Base-by-base conservation (phyloP, 2,888 invertebrate species). In the Latrodectus elegans region DNA sequence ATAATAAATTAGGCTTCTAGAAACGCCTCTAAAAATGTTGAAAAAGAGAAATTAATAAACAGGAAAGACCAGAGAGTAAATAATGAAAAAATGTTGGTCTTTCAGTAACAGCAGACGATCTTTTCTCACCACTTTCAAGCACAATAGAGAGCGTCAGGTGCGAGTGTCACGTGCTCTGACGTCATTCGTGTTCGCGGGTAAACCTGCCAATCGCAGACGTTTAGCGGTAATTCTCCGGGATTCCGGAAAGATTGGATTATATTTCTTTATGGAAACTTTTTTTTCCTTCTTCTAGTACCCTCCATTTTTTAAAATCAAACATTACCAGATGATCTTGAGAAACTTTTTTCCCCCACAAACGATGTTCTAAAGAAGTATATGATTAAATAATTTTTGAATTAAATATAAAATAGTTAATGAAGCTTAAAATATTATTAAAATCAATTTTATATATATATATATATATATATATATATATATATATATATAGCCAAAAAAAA, bases 101-200 rank as follows among this genome's bases (percentile, higher is more conserved):
- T 84, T 84, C 84, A 84, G 84, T 84, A 68, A 70, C 82, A 82
- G 77, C 84, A 65, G 78, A 72, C 75, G 67, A 78, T 78, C 78
- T 87, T 87, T 87, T 87, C 86, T 86, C 81, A 77, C 86, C 86
- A 86, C 86, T 86, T 82, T 72, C 81, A 72, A 77, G 72, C 86
- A 87, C 86, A 87, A 84, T 81, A 80, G 76, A 64, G 72, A 64
- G 86, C 81, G 86, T 81, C 86, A 87, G 86, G 86, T 87, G 86
- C 86, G 75, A 81, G 77, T 87, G 86, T 87, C 86, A 87, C 86
- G 86, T 87, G 86, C 67, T 81, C 86, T 82, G 86, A 87, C 86
- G 86, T 87, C 86, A 87, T 77, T 77, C 86, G 77, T 87, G 86
- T 87, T 86, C 81, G 81, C 86, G 86, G 86, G 75, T 81, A 82